These are phyloP conservation scores for Orchesella cincta DNA, from an alignment of 1,140 invertebrate genomes.

Conservation along the genomic window DNA sequence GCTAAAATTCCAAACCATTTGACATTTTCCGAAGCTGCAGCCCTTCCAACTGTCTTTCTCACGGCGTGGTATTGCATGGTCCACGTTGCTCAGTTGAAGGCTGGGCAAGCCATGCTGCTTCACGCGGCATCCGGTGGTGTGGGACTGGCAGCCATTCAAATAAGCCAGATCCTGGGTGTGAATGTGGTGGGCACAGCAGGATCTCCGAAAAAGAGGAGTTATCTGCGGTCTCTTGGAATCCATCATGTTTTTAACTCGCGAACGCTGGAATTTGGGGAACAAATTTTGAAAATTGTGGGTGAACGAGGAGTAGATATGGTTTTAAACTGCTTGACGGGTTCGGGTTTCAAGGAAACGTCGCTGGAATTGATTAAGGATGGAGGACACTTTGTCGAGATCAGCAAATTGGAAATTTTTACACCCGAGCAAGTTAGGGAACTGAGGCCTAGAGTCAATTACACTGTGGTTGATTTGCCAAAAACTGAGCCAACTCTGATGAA, in stretches of 20 bases:
- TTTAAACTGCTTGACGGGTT: constrained; percentile 37
- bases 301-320: constrained; percentile 29
- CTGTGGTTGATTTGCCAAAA: constrained; percentile 28
- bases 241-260: constrained; percentile 26
- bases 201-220: neutral
- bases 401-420: constrained; percentile 37
- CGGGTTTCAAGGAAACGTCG: constrained; percentile 32
- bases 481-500: too few relatives aligned
- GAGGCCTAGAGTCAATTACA: constrained; percentile 34
- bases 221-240: constrained; percentile 4
- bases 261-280: constrained; percentile 22
- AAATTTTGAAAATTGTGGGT: neutral
- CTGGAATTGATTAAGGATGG: neutral
- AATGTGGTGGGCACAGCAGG: constrained; percentile 33
- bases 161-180: constrained; percentile 58
- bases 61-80: constrained; percentile 23
- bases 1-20: constrained; percentile 11
- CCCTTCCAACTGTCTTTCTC: constrained; percentile 15
- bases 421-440: constrained; percentile 15
- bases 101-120: constrained; percentile 61
- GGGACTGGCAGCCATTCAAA: constrained; percentile 63
- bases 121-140: constrained; percentile 66
- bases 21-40: constrained; percentile 27
- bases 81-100: constrained; percentile 48
- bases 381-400: constrained; percentile 37